These are phyloP conservation scores for Amblyopsis hoosieri DNA, from an alignment of 2,797 vertebrate genomes.

Conservation along the genomic window DNA sequence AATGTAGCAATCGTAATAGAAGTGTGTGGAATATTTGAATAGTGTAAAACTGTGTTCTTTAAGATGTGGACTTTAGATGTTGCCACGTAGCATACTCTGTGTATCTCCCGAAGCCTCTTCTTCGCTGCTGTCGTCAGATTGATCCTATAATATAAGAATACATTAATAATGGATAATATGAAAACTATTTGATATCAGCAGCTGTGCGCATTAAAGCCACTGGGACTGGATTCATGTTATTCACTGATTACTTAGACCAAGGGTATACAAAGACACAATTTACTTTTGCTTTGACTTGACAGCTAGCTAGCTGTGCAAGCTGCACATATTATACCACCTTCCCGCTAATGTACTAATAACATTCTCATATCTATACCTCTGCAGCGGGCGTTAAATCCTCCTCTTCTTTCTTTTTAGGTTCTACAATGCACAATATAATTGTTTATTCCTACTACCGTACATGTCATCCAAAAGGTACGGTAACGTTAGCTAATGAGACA, in stretches of 20 bases:
- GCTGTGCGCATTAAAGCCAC: neutral
- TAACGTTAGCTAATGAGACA: conserved; percentile 2
- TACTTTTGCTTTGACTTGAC: neutral
- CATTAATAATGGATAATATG: neutral
- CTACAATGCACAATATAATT: conserved; percentile 46
- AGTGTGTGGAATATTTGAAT: neutral
- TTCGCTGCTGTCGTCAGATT: conserved; percentile 80
- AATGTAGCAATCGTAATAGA: neutral
- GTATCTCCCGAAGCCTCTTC: conserved; percentile 76
- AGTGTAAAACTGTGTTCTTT: neutral
- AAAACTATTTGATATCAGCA: neutral
- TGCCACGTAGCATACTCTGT: conserved; percentile 74
- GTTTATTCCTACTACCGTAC: neutral
- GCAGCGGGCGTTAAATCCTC: conserved; percentile 56
- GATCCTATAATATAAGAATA: conserved; percentile 49
- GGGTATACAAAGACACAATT: neutral
- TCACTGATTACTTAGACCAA: neutral
- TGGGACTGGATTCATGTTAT: neutral
- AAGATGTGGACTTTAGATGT: neutral
- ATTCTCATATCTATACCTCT: conserved; percentile 52
- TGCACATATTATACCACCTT: neutral
- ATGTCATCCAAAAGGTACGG: fast-evolving
- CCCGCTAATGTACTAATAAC: neutral
- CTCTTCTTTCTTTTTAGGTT: conserved; percentile 64
- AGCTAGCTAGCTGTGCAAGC: neutral